phyloP scores from a whole-genome alignment of 1,140 invertebrate species.

The Halictus rubicundus region DNA sequence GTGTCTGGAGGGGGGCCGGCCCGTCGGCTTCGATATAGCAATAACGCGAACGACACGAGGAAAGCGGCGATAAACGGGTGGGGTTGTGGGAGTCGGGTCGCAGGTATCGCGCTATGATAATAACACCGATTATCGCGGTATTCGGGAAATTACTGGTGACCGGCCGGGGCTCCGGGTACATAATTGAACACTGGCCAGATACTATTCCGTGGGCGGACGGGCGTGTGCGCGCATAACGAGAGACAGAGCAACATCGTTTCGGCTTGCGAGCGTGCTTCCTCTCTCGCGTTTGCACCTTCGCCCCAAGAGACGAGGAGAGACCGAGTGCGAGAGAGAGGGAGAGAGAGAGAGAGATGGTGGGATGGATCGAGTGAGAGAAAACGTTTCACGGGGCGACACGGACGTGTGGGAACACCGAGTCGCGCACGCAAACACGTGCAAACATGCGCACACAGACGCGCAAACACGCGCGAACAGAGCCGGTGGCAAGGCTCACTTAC shows the following conservation, averaged over 20 bases:
- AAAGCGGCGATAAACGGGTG: constrained; percentile 39
- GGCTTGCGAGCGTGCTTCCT: neutral
- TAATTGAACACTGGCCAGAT: constrained; percentile 72
- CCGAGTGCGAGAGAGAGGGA: too few species aligned
- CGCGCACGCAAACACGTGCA: neutral
- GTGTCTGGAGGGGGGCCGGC: neutral
- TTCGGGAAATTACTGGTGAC: constrained; percentile 72
- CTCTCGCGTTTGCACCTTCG: neutral
- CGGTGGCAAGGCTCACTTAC: constrained; percentile 57
- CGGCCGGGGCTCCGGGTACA: constrained; percentile 61
- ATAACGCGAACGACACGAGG: constrained; percentile 56
- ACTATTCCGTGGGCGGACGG: constrained; percentile 43
- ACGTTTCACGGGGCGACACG: neutral
- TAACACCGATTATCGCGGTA: constrained; percentile 74
- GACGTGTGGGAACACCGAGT: neutral
- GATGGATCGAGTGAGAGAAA: too few species aligned
- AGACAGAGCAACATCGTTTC: constrained; percentile 42
- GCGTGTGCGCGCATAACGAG: constrained; percentile 39
- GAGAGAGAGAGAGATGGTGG: too few species aligned
- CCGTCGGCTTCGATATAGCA: constrained; percentile 27
- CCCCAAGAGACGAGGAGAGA: too few species aligned
- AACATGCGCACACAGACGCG: neutral
- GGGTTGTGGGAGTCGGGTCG: neutral
- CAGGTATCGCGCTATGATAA: constrained; percentile 63
- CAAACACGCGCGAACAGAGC: neutral